Base-by-base conservation (phyloP, 2,888 invertebrate genomes). In the Oxyteleia sp. region DNA sequence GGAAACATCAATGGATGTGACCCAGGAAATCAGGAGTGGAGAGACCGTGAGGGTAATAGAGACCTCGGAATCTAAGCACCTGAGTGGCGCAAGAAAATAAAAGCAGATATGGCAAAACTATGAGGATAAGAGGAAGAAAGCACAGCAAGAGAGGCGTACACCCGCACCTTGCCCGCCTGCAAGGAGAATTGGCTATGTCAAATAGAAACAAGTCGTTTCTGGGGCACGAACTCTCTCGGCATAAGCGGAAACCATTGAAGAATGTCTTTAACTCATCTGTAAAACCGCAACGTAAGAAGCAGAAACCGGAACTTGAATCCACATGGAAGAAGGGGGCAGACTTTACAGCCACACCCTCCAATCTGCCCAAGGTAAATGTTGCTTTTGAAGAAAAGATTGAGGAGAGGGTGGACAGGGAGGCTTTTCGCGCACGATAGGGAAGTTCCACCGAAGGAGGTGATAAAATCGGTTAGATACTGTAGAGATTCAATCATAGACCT, bases 401-500 rank as follows among this genome's bases (percentile, higher is more conserved):
- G 61, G 51, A 49, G 20, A 35, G 61, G n/a, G 15, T 72, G 4
- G 61, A 72, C 0, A 26, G 41, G 26, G 26, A 47, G 2, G 11
- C 23, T 10, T 55, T n/a, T n/a, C n/a, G n/a, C n/a, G n/a, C n/a
- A n/a, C n/a, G n/a, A n/a, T n/a, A n/a, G n/a, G n/a, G n/a, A n/a
- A n/a, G n/a, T n/a, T n/a, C n/a, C n/a, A n/a, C n/a, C n/a, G n/a
- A n/a, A n/a, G n/a, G n/a, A n/a, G n/a, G n/a, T n/a, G n/a, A n/a
- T n/a, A n/a, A n/a, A n/a, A n/a, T n/a, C n/a, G n/a, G n/a, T n/a
- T n/a, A n/a, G n/a, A n/a, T n/a, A n/a, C n/a, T n/a, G n/a, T n/a
- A n/a, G n/a, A n/a, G n/a, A n/a, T n/a, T n/a, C n/a, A n/a, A n/a
- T n/a, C n/a, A n/a, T n/a, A n/a, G n/a, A n/a, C n/a, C n/a, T n/a